Conservation (phyloP, 1,140 invertebrate genomes). For the Oncopodura yosiiana region DNA sequence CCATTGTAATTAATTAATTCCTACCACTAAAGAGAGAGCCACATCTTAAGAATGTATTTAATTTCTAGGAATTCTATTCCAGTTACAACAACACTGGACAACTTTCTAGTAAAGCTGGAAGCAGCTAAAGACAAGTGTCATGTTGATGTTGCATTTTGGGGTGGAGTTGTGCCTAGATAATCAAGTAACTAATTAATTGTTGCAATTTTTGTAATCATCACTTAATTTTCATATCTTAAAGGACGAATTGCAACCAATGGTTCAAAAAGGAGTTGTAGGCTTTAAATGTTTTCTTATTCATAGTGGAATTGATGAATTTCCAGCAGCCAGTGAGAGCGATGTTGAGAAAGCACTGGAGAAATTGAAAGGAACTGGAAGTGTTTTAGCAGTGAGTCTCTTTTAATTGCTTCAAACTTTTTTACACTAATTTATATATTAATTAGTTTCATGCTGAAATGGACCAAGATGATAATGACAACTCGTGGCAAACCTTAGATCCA, state of each 20-base stretch:
- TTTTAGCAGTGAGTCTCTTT: constrained; percentile 48
- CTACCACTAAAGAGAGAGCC: neutral
- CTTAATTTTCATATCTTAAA: constrained; percentile 36
- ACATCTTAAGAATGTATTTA: constrained; percentile 17
- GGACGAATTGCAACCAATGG: constrained; percentile 50
- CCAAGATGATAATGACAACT: constrained; percentile 8
- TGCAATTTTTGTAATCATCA: constrained; percentile 11
- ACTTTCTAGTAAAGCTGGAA: constrained; percentile 50
- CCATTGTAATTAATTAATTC: constrained; percentile 48
- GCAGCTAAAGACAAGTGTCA: constrained; percentile 51
- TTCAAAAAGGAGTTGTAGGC: constrained; percentile 56
- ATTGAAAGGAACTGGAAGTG: constrained; percentile 47
- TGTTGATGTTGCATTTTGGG: constrained; percentile 66
- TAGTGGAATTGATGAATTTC: constrained; percentile 56
- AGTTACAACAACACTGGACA: constrained; percentile 53
- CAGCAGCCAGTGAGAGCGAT: constrained; percentile 48
- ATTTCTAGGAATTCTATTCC: constrained; percentile 56
- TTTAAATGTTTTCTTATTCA: constrained; percentile 63
- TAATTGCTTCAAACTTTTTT: neutral
- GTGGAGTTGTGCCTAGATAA: constrained; percentile 57
- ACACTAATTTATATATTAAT: constrained; percentile 30
- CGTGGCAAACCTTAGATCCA: constrained; percentile 40
- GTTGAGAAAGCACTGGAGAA: constrained; percentile 47
- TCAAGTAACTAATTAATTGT: constrained; percentile 39
- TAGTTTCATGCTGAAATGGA: constrained; percentile 60